Conservation (phyloP, 2,888 invertebrate species). For the Plagodis pulveraria region DNA sequence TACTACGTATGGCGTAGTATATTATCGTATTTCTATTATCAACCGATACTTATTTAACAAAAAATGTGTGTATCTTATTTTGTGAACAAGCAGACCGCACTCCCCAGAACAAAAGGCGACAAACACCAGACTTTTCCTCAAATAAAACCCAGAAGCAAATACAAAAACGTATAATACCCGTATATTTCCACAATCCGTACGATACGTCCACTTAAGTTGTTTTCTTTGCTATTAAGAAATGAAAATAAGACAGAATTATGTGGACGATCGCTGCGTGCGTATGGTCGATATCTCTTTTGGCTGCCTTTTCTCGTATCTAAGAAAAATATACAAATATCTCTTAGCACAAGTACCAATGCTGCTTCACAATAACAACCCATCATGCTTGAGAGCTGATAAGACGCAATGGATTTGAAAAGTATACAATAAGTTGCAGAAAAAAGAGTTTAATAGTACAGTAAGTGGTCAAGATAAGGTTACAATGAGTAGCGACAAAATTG, state of each 20-base stretch:
- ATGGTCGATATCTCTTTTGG: slow-evolving; percentile 24
- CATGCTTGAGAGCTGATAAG: not conserved
- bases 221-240: slow-evolving; percentile 41
- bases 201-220: slow-evolving; percentile 38
- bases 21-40: too few species aligned
- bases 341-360: slow-evolving; percentile 8
- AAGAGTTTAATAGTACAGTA: slow-evolving; percentile 15
- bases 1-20: too few species aligned
- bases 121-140: slow-evolving; percentile 19
- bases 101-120: slow-evolving; percentile 7
- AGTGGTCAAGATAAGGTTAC: slow-evolving; percentile 38
- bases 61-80: not conserved
- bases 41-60: not conserved
- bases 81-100: slow-evolving; percentile 2
- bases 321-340: not conserved
- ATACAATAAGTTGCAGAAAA: not conserved
- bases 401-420: slow-evolving; percentile 12
- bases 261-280: slow-evolving; percentile 31
- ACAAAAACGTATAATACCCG: slow-evolving; percentile 25
- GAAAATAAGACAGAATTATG: slow-evolving; percentile 37
- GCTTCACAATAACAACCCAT: not conserved
- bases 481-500: slow-evolving; percentile 41
- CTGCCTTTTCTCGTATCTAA: slow-evolving; percentile 22
- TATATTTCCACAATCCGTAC: slow-evolving; percentile 32
- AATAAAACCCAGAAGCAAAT: slow-evolving; percentile 15